Base-by-base conservation (phyloP, 2,888 invertebrate genomes). In the Dione vanillae region DNA sequence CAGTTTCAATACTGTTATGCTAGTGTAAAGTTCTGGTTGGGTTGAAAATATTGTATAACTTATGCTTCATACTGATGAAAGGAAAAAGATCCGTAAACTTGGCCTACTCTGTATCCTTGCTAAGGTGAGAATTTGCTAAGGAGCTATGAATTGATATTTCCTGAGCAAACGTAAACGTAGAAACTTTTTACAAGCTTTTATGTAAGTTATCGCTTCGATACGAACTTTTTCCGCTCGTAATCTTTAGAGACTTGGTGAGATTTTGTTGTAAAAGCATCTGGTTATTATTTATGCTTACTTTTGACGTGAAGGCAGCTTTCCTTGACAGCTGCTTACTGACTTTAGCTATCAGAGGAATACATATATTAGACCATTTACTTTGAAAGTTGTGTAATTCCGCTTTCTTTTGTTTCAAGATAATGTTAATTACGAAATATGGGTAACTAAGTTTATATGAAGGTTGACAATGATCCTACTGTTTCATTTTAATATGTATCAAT, bases 81-180 rank as follows among this genome's bases (percentile, higher is more conserved):
- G n/a, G 43, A 11, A 61, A 61, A 61, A 16, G 7, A 41, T 43
- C 27, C 61, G 9, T n/a, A 45, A 45, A 61, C 43, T 61, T 6
- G 14, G 12, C 10, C n/a, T 41, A 41, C 43, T 59, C n/a, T 43
- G 20, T 10, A 43, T 27, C 11, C 45, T n/a, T n/a, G 0, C 61
- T 27, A 8, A 64, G 64, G 64, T 64, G 49, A 40, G 64, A 64
- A 64, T 40, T 64, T 9, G 37, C 49, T 64, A 49, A 40, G 64
- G 16, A 64, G 12, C 47, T 64, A 19, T 16, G 49, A 49, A 64
- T 64, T 49, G 49, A 64, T 61, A 45, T 45, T 43, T 61, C 45
- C 61, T 11, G 54, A 37, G 61, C 45, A 45, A 61, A 61, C 16
- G 61, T 27, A 61, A 61, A 61, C 45, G 61, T 61, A 27, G n/a